Base-by-base conservation (phyloP, 37 sponge, comb jelly and placozoan genomes). In the Halichondria panicea region DNA sequence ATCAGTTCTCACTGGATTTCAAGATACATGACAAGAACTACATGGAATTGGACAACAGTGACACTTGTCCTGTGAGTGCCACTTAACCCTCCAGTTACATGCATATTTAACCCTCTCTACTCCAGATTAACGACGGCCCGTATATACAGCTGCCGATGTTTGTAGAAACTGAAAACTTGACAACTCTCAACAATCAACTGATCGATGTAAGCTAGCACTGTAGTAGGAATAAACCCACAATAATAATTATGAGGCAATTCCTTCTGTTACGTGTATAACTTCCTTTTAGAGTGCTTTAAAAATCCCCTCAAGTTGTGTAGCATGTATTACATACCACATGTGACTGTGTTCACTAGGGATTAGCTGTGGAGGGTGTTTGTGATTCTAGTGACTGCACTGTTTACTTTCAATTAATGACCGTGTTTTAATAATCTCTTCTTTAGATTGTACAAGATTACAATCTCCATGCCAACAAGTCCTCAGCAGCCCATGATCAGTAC, bases 1-100 rank as follows among this genome's bases (percentile, higher is more conserved):
- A 62, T 66, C 55, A 81, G 19, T 87, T 87, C 77, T 71, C 88
- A 55, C 70, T 81, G 25, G 64, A 87, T 42, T 87, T 87, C 42
- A 34, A 46, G 4, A 75, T 75, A 37, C 35, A 73, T 67, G 59
- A 34, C 9, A 24, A 81, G 22, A 30, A 61, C 62, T n/a, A 42
- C 0, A 33, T n/a, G n/a, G n/a, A n/a, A n/a, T n/a, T n/a, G n/a
- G n/a, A n/a, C n/a, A 15, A 13, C 33, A 41, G 6, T 41, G 22
- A 3, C 1, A 38, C 42, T 4, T 67, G 68, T 42, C 68, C 68
- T 4, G 68, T 67, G 68, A 67, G 68, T 67, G 25, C 3, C 28
- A 43, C 18, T 54, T 73, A 61, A 42, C 7, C n/a, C n/a, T 55
- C 11, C 52, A 15, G 52, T 48, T 18, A 55, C 56, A n/a, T 55